These are phyloP conservation scores for Desmodus rotundus DNA, from an alignment of 2,113 vertebrate genomes.

Conservation along the genomic window DNA sequence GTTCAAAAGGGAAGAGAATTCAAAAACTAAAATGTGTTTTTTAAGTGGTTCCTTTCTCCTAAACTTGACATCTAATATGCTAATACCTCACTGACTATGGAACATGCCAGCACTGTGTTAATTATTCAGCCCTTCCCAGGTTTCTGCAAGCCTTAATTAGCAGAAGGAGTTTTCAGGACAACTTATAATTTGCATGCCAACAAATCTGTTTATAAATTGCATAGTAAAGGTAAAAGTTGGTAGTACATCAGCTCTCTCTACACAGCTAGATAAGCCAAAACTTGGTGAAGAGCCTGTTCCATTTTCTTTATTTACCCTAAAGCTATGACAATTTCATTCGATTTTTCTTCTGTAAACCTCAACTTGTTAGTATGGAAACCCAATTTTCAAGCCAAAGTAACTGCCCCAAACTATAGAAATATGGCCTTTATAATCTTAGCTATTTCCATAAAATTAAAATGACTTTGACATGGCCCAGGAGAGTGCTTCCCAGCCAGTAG, in stretches of 20 bases:
- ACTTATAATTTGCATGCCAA: constrained; percentile 66
- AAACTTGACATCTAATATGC: constrained; percentile 38
- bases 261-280: rapidly evolving
- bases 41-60: neutral
- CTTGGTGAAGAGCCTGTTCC: neutral
- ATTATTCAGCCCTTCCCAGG: constrained; percentile 49
- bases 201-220: constrained; percentile 65
- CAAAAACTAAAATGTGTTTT: neutral
- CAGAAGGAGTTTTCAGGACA: constrained; percentile 37
- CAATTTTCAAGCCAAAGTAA: neutral
- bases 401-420: neutral
- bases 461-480: neutral
- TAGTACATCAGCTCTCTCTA: neutral
- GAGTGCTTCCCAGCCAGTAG: neutral
- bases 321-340: neutral
- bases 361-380: neutral
- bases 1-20: neutral
- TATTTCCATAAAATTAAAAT: neutral
- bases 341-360: neutral
- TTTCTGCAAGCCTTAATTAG: constrained; percentile 60
- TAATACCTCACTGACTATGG: constrained; percentile 25
- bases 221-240: constrained; percentile 24
- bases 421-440: neutral
- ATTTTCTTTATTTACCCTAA: neutral
- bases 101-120: constrained; percentile 5